Conservation (phyloP, 2,797 vertebrate genomes). For the Rhinogobio ventralis region DNA sequence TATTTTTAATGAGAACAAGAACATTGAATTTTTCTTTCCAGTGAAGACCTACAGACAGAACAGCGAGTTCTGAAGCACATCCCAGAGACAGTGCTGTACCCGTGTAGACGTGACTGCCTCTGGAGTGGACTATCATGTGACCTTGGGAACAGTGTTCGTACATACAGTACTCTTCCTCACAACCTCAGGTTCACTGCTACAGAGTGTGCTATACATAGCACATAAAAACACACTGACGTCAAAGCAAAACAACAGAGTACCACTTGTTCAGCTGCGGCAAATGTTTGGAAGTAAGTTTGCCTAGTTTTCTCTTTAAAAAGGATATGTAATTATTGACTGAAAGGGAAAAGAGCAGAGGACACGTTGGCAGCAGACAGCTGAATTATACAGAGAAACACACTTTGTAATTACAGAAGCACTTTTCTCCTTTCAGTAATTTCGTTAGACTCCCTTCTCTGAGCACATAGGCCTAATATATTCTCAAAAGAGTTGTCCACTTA, state of each 20-base stretch:
- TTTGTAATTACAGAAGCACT: constrained; percentile 59
- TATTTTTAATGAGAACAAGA: neutral
- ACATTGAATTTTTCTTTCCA: no score
- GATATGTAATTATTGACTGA: constrained; percentile 62
- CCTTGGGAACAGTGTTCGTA: constrained; percentile 62
- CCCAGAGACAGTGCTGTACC: neutral
- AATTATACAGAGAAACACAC: constrained; percentile 47
- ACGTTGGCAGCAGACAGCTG: constrained; percentile 56
- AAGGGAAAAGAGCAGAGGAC: constrained; percentile 51
- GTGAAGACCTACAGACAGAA: neutral
- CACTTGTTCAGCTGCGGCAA: constrained; percentile 53
- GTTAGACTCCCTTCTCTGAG: constrained; percentile 47
- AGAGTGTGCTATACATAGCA: constrained; percentile 55
- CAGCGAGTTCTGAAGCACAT: neutral
- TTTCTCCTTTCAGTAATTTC: constrained; percentile 53
- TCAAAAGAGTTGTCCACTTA: constrained; percentile 48
- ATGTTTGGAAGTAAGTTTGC: constrained; percentile 23
- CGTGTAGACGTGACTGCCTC: constrained; percentile 44
- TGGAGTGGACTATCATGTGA: constrained; percentile 53
- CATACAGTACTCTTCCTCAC: constrained; percentile 41
- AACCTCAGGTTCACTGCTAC: constrained; percentile 40
- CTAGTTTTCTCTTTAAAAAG: constrained; percentile 46
- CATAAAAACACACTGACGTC: constrained; percentile 54
- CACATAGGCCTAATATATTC: constrained; percentile 18
- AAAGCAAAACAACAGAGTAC: constrained; percentile 61